Base-by-base conservation (phyloP, 1,140 invertebrate species). In the Pararge aegeria region DNA sequence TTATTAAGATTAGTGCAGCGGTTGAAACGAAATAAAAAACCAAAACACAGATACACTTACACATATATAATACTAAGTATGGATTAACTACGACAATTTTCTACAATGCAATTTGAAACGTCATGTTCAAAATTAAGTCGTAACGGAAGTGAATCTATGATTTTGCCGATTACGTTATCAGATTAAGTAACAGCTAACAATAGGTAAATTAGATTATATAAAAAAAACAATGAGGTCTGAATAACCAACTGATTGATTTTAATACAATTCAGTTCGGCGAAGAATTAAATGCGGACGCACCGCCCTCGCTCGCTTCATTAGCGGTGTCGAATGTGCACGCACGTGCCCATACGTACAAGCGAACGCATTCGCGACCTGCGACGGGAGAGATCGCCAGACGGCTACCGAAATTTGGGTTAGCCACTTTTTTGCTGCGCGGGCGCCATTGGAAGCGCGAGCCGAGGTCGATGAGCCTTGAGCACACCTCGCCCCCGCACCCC, bases 351-450 rank as follows among this genome's bases (percentile, higher is more conserved):
- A 70, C 61, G 66, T 68, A 68, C 63, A 58, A 58, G 58, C 29
- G 55, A 68, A 67, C 55, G 66, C 58, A 59, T 44, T 57, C 66
- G 61, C 74, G 72, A 69, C 61, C 67, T 52, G 68, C 44, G 38
- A 57, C 72, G 66, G 71, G 76, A 76, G 73, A 73, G 70, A 80
- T 80, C 66, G 68, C 69, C 81, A 84, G 78, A 80, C 80, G 61
- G 74, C 82, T 82, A 77, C 82, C 75, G 82, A 87, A 89, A 89
- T 84, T 89, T 79, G 75, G 81, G 78, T 87, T 84, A 82, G 78
- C 67, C 73, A 67, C 61, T 83, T 88, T 87, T 83, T 83, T 82
- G 65, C 59, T 63, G 76, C 76, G 75, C 80, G 55, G 69, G 82
- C 79, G 78, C 83, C 72, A 75, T 58, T 73, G 65, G 64, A 75